Conservation (phyloP, 2,113 vertebrate species). For the Smithornis capensis region DNA sequence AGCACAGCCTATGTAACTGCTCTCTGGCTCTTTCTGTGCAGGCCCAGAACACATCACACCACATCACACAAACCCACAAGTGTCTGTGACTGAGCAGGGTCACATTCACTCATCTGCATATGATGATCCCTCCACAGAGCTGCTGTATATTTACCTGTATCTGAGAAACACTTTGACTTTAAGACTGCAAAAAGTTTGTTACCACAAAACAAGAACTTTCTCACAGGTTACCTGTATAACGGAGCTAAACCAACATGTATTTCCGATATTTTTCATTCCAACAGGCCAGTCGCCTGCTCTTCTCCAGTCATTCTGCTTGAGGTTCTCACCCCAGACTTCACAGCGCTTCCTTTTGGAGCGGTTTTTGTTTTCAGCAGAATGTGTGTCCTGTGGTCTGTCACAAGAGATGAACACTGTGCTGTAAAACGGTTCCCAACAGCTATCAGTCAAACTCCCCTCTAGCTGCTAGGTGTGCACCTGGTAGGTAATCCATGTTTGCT, state of each 20-base stretch:
- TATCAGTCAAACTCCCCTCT: background rate
- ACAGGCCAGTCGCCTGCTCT: constrained; percentile 90
- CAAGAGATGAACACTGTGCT: background rate
- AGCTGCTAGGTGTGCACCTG: background rate
- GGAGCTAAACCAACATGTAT: constrained; percentile 98
- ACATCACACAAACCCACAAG: background rate
- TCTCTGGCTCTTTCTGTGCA: background rate
- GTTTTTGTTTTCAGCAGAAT: constrained; percentile 76
- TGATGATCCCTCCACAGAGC: fast-evolving
- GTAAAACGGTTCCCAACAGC: background rate
- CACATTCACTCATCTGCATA: background rate
- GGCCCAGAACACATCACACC: background rate
- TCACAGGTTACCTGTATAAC: constrained; percentile 88
- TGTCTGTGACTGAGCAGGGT: background rate
- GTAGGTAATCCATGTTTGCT: background rate
- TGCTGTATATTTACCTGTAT: background rate
- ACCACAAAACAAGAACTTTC: background rate
- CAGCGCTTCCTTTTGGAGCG: constrained; percentile 89
- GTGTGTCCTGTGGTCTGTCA: constrained; percentile 77
- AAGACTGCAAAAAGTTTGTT: background rate
- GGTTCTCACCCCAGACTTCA: constrained; percentile 84
- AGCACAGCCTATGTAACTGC: background rate
- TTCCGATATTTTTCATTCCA: constrained; percentile 93
- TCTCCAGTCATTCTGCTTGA: constrained; percentile 84
- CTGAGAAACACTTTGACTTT: background rate